These are phyloP conservation scores for Coptodon rendalli DNA, from an alignment of 2,113 vertebrate species.

Conservation along the genomic window DNA sequence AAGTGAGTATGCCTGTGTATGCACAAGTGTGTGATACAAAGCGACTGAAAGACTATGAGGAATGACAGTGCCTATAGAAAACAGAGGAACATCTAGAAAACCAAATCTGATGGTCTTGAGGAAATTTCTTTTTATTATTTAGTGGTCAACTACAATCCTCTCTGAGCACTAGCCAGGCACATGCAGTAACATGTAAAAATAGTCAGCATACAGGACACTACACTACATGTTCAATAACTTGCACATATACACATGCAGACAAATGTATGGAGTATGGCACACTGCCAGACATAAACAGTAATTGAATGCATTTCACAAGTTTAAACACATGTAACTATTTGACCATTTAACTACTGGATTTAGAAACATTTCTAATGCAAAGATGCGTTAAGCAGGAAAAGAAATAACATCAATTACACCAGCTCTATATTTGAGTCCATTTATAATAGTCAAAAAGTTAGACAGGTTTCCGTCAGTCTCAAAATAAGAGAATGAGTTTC, in stretches of 20 bases:
- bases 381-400: accelerated
- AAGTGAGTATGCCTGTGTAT: background rate
- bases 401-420: background rate
- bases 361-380: background rate
- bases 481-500: background rate
- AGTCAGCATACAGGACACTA: background rate
- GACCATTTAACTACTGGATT: background rate
- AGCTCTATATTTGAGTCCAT: background rate
- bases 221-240: background rate
- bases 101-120: background rate
- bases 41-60: background rate
- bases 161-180: background rate
- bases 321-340: background rate
- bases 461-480: background rate
- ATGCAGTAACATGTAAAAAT: background rate
- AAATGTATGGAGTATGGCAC: background rate
- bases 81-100: background rate
- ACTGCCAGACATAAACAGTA: background rate
- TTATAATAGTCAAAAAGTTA: background rate
- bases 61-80: background rate
- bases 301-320: background rate
- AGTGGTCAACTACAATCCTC: background rate
- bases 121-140: background rate
- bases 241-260: background rate
- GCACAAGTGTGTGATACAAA: background rate